A percentile compares a stretch with the other conserved stretches of the same genome.
Evolutionary conservation across 2,888 invertebrate genomes (phyloP).

Genomic region (Syrista parreyssii): DNA sequence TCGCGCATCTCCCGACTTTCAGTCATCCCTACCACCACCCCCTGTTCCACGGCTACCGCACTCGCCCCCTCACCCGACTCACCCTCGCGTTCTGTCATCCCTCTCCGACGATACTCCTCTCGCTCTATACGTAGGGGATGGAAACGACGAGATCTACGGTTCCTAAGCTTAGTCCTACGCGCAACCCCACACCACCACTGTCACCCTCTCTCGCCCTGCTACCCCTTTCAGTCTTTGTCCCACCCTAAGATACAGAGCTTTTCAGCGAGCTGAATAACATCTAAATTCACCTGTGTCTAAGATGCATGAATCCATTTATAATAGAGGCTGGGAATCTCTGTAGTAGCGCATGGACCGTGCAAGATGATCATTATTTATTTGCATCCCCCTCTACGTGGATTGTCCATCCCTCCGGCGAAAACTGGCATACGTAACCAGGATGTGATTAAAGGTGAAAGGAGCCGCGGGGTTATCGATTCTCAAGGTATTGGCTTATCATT

Average conservation of each 20-base stretch:
- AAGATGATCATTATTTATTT: neutral
- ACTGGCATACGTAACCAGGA: too few species aligned
- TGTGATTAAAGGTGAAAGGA: neutral
- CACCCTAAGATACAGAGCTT: too few species aligned
- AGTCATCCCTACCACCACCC: constrained; percentile 17
- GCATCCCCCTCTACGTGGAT: neutral
- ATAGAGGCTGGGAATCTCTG: neutral
- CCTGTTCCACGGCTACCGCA: constrained; percentile 9
- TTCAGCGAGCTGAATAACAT: neutral
- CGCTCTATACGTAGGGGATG: neutral
- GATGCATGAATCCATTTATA: neutral
- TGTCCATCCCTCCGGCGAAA: neutral
- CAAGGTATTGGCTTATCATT: too few species aligned
- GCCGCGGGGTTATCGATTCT: too few species aligned
- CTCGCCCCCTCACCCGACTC: constrained; percentile 13
- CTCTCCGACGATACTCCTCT: constrained; percentile 5
- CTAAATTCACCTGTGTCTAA: neutral
- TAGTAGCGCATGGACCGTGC: neutral
- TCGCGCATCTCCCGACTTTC: constrained; percentile 49
- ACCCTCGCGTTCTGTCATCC: constrained; percentile 18
- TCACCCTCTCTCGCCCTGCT: too few species aligned
- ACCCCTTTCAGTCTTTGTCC: neutral
- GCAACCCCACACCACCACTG: too few species aligned
- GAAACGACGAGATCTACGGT: too few species aligned
- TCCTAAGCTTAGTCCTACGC: too few species aligned